Conservation (phyloP, 2,113 vertebrate species). For the Prunella himalayana region DNA sequence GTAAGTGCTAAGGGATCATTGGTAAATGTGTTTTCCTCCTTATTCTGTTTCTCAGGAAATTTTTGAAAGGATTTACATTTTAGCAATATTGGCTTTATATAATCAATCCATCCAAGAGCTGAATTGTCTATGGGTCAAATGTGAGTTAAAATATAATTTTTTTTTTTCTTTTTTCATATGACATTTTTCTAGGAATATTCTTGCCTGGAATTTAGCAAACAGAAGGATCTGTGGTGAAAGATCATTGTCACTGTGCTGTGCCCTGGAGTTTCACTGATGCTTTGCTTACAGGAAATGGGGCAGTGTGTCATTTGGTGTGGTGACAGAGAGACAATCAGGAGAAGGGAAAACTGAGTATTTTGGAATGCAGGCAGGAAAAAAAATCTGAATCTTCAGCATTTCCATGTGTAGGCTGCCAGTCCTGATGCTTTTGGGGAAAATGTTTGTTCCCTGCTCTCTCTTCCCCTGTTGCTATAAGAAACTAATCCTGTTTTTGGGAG, state of each 20-base stretch:
- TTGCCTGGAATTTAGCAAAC: neutral
- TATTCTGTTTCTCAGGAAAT: neutral
- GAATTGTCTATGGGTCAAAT: neutral
- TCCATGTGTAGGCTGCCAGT: rapidly evolving
- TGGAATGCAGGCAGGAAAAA: neutral
- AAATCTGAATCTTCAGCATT: neutral
- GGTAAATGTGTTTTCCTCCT: neutral
- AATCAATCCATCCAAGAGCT: neutral
- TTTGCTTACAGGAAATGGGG: neutral
- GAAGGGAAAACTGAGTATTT: neutral
- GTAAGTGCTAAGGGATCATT: neutral
- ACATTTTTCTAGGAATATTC: neutral
- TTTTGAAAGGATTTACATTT: neutral
- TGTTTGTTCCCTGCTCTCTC: neutral
- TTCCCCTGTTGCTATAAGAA: neutral
- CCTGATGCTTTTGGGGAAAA: neutral
- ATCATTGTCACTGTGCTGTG: rapidly evolving
- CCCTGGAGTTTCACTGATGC: neutral
- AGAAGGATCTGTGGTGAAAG: neutral
- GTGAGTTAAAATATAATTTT: neutral
- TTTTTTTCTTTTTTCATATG: neutral
- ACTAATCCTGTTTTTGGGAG: neutral
- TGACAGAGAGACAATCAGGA: neutral
- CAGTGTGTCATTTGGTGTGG: neutral
- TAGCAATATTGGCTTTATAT: neutral